Base-by-base conservation (phyloP, 1,140 invertebrate species). In the Bombus ignitus region DNA sequence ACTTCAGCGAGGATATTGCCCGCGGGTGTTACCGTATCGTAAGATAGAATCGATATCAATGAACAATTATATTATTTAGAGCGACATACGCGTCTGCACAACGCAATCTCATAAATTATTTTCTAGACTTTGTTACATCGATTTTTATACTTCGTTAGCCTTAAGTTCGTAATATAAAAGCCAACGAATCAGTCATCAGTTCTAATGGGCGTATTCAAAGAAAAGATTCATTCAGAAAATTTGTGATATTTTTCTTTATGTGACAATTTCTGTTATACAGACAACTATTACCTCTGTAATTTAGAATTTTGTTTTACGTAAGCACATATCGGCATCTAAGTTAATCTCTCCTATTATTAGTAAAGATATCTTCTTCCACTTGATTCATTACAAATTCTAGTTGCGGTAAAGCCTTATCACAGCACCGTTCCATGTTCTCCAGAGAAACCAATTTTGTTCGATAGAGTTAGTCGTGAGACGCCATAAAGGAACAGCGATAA, bases 1-100 rank as follows among this genome's bases (percentile, higher is more conserved):
- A 82, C 47, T 82, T 83, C 59, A 12, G 1, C 37, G 66, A 59
- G 44, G 39, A 81, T 81, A 59, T 72, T 59, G 9, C 68, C 71
- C 47, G 18, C 42, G 9, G 18, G 2, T n/a, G 47, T 59, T 81
- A 71, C n/a, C 8, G 2, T 57, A 39, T 72, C 47, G 37, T 81
- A 72, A 81, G 44, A 72, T 25, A 35, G 37, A n/a, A 72, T 81
- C 68, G 25, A 53, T 42, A 37, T 39, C 68, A 70, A 39, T 18
- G 66, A n/a, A 72, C 35, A 57, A 59, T 81, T 81, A 39, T 25
- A 59, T 32, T 22, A 59, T 42, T 59, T 13, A 35, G 15, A 57
- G 22, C 35, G 35, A 70, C 32, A 53, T n/a, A 70, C 25, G n/a
- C 42, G 39, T 74, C 47, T 74, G 4, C 18, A 15, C 32, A 47